phyloP scores from a whole-genome alignment of 2,113 vertebrate species.

The Pollimyrus isidori region DNA sequence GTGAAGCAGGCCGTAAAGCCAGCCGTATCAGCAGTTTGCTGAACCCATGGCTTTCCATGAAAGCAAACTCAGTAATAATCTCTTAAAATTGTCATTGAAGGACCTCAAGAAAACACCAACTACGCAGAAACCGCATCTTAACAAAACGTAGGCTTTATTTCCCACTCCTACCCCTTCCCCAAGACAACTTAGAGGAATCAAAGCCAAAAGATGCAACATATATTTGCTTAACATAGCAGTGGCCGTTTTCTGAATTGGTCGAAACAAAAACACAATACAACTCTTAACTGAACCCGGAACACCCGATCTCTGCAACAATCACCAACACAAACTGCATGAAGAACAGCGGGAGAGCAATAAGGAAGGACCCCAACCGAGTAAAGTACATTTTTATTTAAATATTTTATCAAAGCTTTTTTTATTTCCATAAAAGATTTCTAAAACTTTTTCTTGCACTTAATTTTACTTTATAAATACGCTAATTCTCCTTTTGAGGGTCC shows the following conservation, averaged over 20 bases:
- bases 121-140: slow-evolving; percentile 39
- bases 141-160: slow-evolving; percentile 70
- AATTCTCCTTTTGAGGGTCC: slow-evolving; percentile 27
- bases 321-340: slow-evolving; percentile 65
- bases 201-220: slow-evolving; percentile 62
- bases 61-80: not conserved
- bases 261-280: slow-evolving; percentile 68
- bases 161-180: slow-evolving; percentile 41
- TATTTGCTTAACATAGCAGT: slow-evolving; percentile 49
- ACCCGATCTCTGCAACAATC: slow-evolving; percentile 52
- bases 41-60: not conserved
- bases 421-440: slow-evolving; percentile 70
- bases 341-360: slow-evolving; percentile 56
- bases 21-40: not conserved
- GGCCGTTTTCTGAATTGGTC: slow-evolving; percentile 47
- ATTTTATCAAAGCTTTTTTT: slow-evolving; percentile 70
- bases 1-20: not conserved
- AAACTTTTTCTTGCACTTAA: slow-evolving; percentile 48
- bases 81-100: not conserved
- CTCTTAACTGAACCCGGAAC: slow-evolving; percentile 55
- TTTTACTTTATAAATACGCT: slow-evolving; percentile 46
- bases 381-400: slow-evolving; percentile 67
- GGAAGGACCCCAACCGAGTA: slow-evolving; percentile 51
- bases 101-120: not conserved
- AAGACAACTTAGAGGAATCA: slow-evolving; percentile 66